These are phyloP conservation scores for Champsocephalus esox DNA, from an alignment of 2,797 vertebrate genomes.

Conservation along the genomic window DNA sequence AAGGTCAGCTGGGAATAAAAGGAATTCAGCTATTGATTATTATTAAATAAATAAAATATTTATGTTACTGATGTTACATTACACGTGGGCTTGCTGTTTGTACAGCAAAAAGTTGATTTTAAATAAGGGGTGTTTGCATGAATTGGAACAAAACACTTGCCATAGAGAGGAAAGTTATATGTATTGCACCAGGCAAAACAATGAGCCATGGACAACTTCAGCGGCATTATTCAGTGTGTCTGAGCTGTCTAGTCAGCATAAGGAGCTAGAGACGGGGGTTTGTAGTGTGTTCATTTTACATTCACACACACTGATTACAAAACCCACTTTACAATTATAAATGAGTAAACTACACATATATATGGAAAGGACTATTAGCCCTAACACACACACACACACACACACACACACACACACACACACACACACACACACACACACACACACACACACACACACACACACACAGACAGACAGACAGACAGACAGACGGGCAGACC, in stretches of 20 bases:
- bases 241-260: conserved; percentile 75
- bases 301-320: conserved; percentile 54
- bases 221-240: conserved; percentile 70
- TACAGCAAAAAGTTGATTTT: conserved; percentile 45
- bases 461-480: conserved; percentile 26
- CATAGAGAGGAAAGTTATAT: conserved; percentile 66
- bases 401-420: conserved; percentile 5
- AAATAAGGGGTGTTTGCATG: conserved; percentile 58
- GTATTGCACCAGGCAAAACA: conserved; percentile 74
- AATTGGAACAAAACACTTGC: conserved; percentile 60
- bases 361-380: conserved; percentile 52
- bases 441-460: conserved; percentile 15
- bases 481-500: background rate
- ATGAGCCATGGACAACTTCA: conserved; percentile 74
- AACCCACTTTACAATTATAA: conserved; percentile 64
- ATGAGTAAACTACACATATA: conserved; percentile 59
- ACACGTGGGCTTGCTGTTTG: conserved; percentile 15
- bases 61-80: conserved; percentile 26
- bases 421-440: conserved; percentile 6
- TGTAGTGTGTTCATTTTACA: conserved; percentile 64
- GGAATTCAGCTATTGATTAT: conserved; percentile 50
- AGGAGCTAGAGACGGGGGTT: conserved; percentile 59
- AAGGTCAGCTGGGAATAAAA: conserved; percentile 60
- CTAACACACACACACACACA: conserved; percentile 13
- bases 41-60: conserved; percentile 61